Conservation (phyloP, 2,888 invertebrate species). For the Stegophylla sp. region DNA sequence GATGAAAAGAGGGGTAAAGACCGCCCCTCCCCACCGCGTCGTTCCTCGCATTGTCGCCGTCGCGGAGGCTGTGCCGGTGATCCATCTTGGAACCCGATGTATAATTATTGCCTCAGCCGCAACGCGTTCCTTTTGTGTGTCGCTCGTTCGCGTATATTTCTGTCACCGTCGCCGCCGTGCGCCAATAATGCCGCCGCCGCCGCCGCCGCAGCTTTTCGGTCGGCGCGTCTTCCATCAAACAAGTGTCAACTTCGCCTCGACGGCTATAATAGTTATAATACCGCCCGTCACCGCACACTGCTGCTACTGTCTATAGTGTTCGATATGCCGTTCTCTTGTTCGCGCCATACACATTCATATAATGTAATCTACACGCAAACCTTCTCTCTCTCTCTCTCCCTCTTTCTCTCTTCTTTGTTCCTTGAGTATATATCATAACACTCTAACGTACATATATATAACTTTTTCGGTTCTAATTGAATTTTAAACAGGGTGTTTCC, state of each 20-base stretch:
- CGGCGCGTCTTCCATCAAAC: slow-evolving; percentile 56
- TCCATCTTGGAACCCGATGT: slow-evolving; percentile 55
- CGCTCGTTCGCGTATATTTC: slow-evolving; percentile 23
- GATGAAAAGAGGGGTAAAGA: slow-evolving; percentile 7
- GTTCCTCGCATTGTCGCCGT: slow-evolving; percentile 28
- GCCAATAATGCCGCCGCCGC: slow-evolving; percentile 32
- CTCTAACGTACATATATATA: too few species aligned
- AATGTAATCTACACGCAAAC: too few species aligned
- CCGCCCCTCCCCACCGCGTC: neutral
- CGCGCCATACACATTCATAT: too few species aligned
- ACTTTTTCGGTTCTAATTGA: too few species aligned
- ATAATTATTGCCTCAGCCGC: slow-evolving; percentile 50
- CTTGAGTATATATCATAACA: too few species aligned
- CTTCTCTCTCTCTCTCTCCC: too few species aligned
- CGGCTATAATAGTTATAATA: neutral
- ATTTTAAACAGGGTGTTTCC: too few species aligned
- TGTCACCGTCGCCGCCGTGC: neutral
- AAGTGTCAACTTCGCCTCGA: slow-evolving; percentile 37
- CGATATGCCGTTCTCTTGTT: neutral
- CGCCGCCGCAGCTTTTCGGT: slow-evolving; percentile 18
- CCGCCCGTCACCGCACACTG: neutral
- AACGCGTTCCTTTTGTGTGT: slow-evolving; percentile 44
- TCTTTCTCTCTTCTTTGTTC: too few species aligned
- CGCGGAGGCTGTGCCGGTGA: slow-evolving; percentile 16
- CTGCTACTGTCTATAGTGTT: neutral